These are phyloP conservation scores for Myotis vivesi DNA, from an alignment of 2,797 vertebrate genomes.

Conservation along the genomic window DNA sequence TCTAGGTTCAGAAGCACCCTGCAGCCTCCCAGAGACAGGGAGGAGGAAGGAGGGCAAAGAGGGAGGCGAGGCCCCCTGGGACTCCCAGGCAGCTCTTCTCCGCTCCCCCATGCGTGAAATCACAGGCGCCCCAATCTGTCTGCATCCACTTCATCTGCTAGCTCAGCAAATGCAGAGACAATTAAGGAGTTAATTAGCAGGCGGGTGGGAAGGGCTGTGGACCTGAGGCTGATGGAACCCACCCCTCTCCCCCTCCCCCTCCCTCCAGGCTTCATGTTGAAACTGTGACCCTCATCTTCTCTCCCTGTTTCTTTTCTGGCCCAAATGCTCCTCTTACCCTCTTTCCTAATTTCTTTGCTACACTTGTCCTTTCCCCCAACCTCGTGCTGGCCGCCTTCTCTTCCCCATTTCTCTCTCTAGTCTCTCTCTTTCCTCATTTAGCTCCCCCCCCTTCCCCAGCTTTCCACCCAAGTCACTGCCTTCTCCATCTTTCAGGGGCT, in stretches of 20 bases:
- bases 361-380: neutral
- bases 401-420: neutral
- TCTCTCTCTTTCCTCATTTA: neutral
- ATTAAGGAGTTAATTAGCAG: conserved; percentile 83
- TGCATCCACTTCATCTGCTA: conserved; percentile 71
- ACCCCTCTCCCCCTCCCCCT: neutral
- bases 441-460: neutral
- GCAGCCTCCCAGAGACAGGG: conserved; percentile 42
- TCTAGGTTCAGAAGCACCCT: conserved; percentile 46
- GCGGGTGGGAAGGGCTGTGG: conserved; percentile 59
- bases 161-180: conserved; percentile 83
- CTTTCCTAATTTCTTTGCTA: neutral
- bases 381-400: neutral
- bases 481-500: neutral
- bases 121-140: conserved; percentile 70
- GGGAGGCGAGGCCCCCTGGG: conserved; percentile 23
- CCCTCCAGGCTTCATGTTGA: neutral
- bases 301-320: neutral
- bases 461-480: neutral
- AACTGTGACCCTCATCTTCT: neutral
- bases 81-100: conserved; percentile 64
- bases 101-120: conserved; percentile 67
- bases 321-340: neutral
- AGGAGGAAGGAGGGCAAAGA: conserved; percentile 39
- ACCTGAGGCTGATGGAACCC: conserved; percentile 47